These are phyloP conservation scores for Caenorhabditis japonica DNA, from an alignment of 2,888 invertebrate species.

Conservation along the genomic window DNA sequence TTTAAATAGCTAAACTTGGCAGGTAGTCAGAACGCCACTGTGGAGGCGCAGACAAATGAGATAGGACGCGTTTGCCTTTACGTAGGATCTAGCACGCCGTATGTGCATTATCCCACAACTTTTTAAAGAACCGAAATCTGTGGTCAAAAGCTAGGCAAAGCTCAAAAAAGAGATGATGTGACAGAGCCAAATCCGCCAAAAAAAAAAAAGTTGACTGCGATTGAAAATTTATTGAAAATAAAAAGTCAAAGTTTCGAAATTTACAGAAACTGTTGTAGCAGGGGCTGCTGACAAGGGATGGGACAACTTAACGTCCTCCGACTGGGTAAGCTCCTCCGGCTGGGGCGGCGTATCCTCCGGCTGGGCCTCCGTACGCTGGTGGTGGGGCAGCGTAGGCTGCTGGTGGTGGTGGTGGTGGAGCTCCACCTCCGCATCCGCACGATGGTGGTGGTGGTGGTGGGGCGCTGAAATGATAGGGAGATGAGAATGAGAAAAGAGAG, in stretches of 20 bases:
- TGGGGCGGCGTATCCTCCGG: slow-evolving; percentile 33
- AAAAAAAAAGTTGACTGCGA: not conserved
- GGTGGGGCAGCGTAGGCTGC: slow-evolving; percentile 37
- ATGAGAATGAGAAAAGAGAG: not conserved
- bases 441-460: slow-evolving; percentile 59
- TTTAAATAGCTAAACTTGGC: too few relatives aligned
- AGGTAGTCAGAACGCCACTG: too few relatives aligned
- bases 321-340: slow-evolving; percentile 47
- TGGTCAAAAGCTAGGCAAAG: too few relatives aligned
- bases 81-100: too few relatives aligned
- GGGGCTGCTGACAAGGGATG: too few relatives aligned
- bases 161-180: too few relatives aligned
- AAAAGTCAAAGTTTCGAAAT: slow-evolving; percentile 17
- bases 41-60: too few relatives aligned
- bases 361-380: slow-evolving; percentile 44
- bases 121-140: too few relatives aligned
- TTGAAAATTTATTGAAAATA: slow-evolving; percentile 15
- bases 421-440: slow-evolving; percentile 55
- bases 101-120: too few relatives aligned
- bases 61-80: too few relatives aligned
- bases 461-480: slow-evolving; percentile 31
- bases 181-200: too few relatives aligned
- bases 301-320: slow-evolving; percentile 38
- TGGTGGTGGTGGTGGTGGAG: slow-evolving; percentile 30
- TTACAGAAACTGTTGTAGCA: slow-evolving; percentile 36